Base-by-base conservation (phyloP, 1,140 invertebrate genomes). In the Heliothis subflexa region DNA sequence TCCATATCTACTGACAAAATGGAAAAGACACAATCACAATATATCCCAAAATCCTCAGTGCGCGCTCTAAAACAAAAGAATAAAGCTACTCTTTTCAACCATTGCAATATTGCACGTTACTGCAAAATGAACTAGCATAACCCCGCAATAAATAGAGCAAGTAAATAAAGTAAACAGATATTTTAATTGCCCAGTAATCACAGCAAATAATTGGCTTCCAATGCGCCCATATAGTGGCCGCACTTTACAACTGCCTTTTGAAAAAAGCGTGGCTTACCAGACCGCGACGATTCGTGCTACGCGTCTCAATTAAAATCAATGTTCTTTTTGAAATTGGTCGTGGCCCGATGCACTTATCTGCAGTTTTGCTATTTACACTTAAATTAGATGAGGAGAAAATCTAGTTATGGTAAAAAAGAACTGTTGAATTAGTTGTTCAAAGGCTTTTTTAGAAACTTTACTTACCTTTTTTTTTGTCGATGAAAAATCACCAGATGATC, bases 91-190 rank as follows among this genome's bases (percentile, higher is more conserved):
- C 33, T 18, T 9, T 18, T 28, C 55, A 11, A 57, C 18, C 18
- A 57, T 13, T 13, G 21, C 21, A 59, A 2, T 4, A 25, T 55
- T 10, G 33, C 33, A 40, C 33, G 33, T 55, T 55, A 40, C 59
- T 11, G 11, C 40, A 66, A 66, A 40, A 40, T 66, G 62, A 66
- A 66, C 62, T 66, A 12, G 3, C 40, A 16, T 66, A 66, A 66
- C 40, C 62, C 62, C 62, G 18, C 18, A n/a, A 47, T 66, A 66
- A 66, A 66, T 66, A 66, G 62, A 66, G 40, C 62, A n/a, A 18
- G 18, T 66, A 47, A 21, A 66, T 66, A 66, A 66, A 66, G 40
- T 66, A 66, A 66, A 66, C 40, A 66, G 40, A 66, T 66, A 66
- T 66, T 66, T 66, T 66, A 66, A 66, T 66, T 66, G 62, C 40